Percentiles rank a stretch among this genome's conserved stretches.
Conservation (phyloP, 2,113 vertebrate species). For the Helogale parvula region DNA sequence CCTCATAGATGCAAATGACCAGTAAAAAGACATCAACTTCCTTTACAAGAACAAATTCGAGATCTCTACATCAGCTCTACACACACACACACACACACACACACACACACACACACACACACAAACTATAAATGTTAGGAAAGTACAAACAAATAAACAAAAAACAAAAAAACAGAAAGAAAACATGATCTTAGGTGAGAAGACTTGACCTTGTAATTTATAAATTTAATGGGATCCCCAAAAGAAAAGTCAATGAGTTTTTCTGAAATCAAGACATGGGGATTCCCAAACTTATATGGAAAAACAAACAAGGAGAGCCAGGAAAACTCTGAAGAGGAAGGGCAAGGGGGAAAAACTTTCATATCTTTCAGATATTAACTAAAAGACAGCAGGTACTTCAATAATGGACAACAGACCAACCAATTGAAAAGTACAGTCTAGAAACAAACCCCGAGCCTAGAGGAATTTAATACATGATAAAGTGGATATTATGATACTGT, state of each 20-base stretch:
- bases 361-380: not conserved
- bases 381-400: not conserved
- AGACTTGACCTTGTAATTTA: not conserved
- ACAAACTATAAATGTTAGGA: not conserved
- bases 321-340: conserved; percentile 5
- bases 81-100: not conserved
- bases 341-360: not conserved
- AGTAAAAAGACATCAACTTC: not conserved
- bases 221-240: conserved; percentile 6
- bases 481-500: not conserved
- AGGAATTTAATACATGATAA: not conserved
- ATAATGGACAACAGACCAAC: not conserved
- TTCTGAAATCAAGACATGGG: conserved; percentile 2
- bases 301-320: conserved; percentile 49
- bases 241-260: conserved; percentile 24
- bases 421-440: not conserved
- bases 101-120: not conserved
- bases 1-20: not conserved
- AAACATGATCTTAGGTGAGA: not conserved
- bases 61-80: not conserved
- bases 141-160: not conserved
- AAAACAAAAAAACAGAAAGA: not conserved
- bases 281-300: conserved; percentile 52
- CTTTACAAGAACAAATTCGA: conserved; percentile 23
- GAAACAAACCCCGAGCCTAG: not conserved